Evolutionary conservation across 2,797 vertebrate genomes (phyloP).

Genomic region (Martes flavigula): DNA sequence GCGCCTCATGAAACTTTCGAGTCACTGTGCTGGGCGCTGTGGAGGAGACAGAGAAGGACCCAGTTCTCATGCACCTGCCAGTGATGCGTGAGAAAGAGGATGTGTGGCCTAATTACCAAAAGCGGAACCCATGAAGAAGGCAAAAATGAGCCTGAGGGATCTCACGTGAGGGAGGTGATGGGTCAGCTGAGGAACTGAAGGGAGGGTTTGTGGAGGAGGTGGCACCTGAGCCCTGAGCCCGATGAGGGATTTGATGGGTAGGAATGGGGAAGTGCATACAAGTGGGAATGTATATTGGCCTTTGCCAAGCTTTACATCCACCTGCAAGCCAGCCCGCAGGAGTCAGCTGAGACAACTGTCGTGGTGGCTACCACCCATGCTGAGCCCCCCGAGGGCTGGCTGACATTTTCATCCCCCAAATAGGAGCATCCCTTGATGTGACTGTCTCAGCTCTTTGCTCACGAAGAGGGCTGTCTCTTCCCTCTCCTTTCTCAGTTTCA

Average conservation of each 20-base stretch:
- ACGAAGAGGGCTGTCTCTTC: neutral
- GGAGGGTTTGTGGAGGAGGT: neutral
- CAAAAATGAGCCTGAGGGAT: neutral
- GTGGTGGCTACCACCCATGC: conserved; percentile 91
- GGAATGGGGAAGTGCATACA: no score
- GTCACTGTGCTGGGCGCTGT: neutral
- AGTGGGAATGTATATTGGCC: neutral
- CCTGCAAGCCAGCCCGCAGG: neutral
- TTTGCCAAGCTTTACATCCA: neutral
- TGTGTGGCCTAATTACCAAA: neutral
- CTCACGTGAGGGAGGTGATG: neutral
- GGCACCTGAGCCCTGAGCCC: neutral
- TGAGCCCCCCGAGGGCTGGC: conserved; percentile 92
- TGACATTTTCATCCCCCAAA: conserved; percentile 92
- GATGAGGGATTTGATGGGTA: neutral
- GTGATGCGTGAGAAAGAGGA: neutral
- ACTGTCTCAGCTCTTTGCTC: neutral
- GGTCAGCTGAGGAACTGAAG: neutral
- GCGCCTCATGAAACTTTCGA: neutral
- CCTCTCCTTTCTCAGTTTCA: no score
- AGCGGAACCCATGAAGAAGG: neutral
- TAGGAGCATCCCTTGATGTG: conserved; percentile 82
- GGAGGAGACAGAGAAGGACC: neutral
- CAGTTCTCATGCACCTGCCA: neutral
- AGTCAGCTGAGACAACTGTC: conserved; percentile 89